Percentiles rank a stretch among this genome's conserved stretches.
These are phyloP conservation scores for Donacobius atricapilla DNA, from an alignment of 2,113 vertebrate genomes.

Conservation along the genomic window DNA sequence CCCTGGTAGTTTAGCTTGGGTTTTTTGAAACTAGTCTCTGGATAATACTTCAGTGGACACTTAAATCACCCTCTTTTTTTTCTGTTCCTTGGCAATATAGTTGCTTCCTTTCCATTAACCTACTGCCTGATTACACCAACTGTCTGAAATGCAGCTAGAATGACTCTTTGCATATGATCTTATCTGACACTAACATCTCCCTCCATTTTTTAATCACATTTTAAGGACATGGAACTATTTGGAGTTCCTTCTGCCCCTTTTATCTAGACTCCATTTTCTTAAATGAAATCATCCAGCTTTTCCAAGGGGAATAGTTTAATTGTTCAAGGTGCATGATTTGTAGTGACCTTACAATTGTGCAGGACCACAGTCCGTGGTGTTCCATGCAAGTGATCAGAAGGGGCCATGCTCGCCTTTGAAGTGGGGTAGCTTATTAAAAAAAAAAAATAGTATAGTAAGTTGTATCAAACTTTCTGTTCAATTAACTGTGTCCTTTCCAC, in stretches of 20 bases:
- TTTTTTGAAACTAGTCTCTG: constrained; percentile 4
- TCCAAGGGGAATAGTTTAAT: constrained; percentile 51
- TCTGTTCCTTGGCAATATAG: constrained; percentile 18
- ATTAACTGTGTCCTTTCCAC: constrained; percentile 40
- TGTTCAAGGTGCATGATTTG: constrained; percentile 61
- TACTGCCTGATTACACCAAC: constrained; percentile 36
- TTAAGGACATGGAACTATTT: constrained; percentile 30
- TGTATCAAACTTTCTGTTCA: constrained; percentile 25
- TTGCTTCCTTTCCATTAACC: constrained; percentile 43
- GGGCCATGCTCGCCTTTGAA: constrained; percentile 28
- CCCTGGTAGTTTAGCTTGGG: background rate
- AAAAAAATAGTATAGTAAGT: background rate
- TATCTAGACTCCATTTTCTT: constrained; percentile 58
- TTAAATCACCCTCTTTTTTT: constrained; percentile 23
- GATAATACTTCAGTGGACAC: constrained; percentile 2
- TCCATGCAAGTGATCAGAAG: constrained; percentile 64
- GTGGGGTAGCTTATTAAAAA: constrained; percentile 33
- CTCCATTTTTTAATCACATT: constrained; percentile 59
- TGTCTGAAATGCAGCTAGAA: constrained; percentile 2
- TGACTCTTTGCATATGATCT: background rate
- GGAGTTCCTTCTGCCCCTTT: constrained; percentile 4
- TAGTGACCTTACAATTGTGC: constrained; percentile 62
- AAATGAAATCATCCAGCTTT: constrained; percentile 63
- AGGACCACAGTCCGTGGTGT: constrained; percentile 54
- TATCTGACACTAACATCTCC: constrained; percentile 52